Conservation (phyloP, 2,113 vertebrate species). For the Alosa alosa region DNA sequence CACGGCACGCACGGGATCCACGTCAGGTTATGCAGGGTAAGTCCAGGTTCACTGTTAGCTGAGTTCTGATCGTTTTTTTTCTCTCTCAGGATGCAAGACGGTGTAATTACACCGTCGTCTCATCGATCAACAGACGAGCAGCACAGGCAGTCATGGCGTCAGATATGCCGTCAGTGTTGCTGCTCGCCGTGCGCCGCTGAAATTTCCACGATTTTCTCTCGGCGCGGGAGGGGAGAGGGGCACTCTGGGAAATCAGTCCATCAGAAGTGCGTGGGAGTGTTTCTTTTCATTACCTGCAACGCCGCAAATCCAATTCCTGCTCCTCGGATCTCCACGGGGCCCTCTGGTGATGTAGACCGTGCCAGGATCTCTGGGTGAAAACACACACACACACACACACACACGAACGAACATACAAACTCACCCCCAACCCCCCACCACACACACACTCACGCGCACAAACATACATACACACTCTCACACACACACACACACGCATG, state of each 20-base stretch:
- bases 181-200: neutral
- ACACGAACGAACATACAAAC: neutral
- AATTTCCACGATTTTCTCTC: neutral
- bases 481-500: neutral
- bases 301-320: slow-evolving; percentile 48
- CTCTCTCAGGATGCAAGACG: neutral
- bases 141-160: too few species aligned
- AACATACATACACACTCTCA: neutral
- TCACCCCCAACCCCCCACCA: neutral
- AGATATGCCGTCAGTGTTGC: neutral
- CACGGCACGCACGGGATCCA: too few species aligned
- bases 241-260: slow-evolving; percentile 47
- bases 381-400: neutral
- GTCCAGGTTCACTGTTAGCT: too few species aligned
- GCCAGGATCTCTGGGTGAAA: neutral
- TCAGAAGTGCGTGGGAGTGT: slow-evolving; percentile 31
- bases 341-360: neutral
- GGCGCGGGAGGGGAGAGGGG: slow-evolving; percentile 11
- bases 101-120: neutral
- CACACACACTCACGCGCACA: neutral
- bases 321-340: slow-evolving; percentile 40
- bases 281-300: slow-evolving; percentile 49
- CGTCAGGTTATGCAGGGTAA: too few species aligned
- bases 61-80: neutral
- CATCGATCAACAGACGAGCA: neutral